Conservation (phyloP, 2,113 vertebrate genomes). For the Dasypus novemcinctus region DNA sequence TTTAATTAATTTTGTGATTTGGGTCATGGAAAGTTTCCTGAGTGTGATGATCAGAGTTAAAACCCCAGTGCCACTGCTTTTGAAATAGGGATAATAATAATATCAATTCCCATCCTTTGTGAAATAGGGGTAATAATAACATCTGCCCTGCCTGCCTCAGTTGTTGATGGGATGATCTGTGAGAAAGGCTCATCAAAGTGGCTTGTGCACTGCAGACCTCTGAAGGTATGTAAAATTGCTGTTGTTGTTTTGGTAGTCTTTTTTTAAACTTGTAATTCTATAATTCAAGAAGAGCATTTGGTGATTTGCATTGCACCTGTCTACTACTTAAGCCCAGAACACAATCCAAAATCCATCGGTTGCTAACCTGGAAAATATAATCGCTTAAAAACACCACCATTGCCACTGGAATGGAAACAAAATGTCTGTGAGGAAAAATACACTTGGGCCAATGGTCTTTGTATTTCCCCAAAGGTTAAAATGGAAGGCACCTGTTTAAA, state of each 20-base stretch:
- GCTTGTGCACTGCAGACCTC: background rate
- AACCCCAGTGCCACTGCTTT: background rate
- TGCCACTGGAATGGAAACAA: conserved; percentile 9
- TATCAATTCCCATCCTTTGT: no score
- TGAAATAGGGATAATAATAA: background rate
- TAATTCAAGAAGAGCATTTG: conserved; percentile 55
- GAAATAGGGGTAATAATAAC: no score
- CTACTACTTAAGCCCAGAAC: background rate
- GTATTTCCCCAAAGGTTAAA: background rate
- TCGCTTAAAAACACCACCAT: conserved; percentile 18
- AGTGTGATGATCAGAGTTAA: background rate
- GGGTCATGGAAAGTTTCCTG: background rate
- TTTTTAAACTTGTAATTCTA: background rate
- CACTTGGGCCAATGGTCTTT: background rate
- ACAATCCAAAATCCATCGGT: background rate
- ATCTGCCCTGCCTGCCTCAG: background rate
- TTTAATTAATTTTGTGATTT: conserved; percentile 5
- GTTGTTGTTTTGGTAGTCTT: background rate
- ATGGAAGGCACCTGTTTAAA: conserved; percentile 32
- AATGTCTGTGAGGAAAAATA: background rate
- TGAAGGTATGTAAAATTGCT: conserved; percentile 15
- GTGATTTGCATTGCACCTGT: conserved; percentile 4
- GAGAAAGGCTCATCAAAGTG: background rate
- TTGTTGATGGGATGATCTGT: background rate
- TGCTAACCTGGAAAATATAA: background rate